Percentiles rank a stretch among this genome's conserved stretches.
These are phyloP conservation scores for Drosophila virilis DNA, from an alignment of 1,140 invertebrate species.

Conservation along the genomic window DNA sequence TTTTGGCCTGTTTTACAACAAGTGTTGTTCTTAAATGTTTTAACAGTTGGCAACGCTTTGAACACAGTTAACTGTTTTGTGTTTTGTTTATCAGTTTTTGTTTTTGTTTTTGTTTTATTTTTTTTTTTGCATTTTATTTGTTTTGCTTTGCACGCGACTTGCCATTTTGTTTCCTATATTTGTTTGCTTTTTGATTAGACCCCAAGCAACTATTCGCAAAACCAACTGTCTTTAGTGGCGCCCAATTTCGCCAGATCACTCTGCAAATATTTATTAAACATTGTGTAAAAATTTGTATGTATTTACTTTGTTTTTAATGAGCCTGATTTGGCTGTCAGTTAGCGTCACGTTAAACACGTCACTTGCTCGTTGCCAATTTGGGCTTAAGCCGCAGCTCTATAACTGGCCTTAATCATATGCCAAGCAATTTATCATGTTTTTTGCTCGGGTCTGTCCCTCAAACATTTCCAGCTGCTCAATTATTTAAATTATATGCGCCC, in stretches of 20 bases:
- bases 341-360: conserved; percentile 15
- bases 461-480: conserved; percentile 1
- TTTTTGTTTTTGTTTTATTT: not conserved
- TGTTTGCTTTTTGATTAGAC: conserved; percentile 17
- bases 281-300: not conserved
- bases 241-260: conserved; percentile 1
- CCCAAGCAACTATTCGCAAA: conserved; percentile 2
- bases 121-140: not conserved
- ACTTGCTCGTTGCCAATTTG: conserved; percentile 24
- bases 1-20: not conserved
- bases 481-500: conserved; percentile 11
- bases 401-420: conserved; percentile 22
- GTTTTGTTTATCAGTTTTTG: conserved; percentile 13
- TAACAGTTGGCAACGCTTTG: not conserved
- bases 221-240: conserved; percentile 17
- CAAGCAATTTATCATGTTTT: conserved; percentile 30
- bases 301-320: conserved; percentile 16
- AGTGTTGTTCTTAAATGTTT: not conserved
- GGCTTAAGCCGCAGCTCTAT: not conserved
- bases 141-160: conserved; percentile 23
- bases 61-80: conserved; percentile 13
- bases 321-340: conserved; percentile 4
- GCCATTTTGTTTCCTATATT: conserved; percentile 9
- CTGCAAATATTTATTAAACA: not conserved
- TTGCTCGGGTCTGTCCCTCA: not conserved